phyloP scores from a whole-genome alignment of 2,797 vertebrate species.

The Bovichtus diacanthus region DNA sequence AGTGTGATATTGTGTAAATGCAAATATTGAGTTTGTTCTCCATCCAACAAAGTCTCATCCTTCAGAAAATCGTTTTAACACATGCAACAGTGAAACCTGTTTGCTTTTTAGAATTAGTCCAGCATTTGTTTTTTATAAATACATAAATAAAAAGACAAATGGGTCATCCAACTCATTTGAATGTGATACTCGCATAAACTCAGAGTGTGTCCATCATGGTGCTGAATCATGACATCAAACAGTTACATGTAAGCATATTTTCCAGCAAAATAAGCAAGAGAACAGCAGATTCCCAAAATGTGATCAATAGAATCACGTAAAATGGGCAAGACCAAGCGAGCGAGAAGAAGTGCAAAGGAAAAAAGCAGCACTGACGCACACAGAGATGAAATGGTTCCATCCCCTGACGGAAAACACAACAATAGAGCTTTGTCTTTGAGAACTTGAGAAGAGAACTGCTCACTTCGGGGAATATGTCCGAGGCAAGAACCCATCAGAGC shows the following conservation, averaged over 20 bases:
- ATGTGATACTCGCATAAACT: conserved; percentile 15
- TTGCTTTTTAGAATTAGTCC: conserved; percentile 16
- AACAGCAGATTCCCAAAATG: conserved; percentile 52
- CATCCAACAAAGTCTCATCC: not conserved
- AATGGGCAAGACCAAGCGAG: conserved; percentile 42
- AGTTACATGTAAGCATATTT: conserved; percentile 39
- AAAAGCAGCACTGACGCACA: conserved; percentile 62
- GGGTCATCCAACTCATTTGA: conserved; percentile 10
- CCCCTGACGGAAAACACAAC: conserved; percentile 58
- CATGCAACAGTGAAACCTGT: conserved; percentile 2
- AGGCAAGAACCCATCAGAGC: conserved; percentile 37
- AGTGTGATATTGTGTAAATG: not conserved
- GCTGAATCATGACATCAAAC: conserved; percentile 15
- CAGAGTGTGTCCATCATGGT: conserved; percentile 27
- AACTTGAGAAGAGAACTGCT: conserved; percentile 58
- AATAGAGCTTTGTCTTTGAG: conserved; percentile 70
- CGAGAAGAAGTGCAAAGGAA: conserved; percentile 43
- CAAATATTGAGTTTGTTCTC: conserved; percentile 1
- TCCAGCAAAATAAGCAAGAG: conserved; percentile 36
- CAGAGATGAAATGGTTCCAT: conserved; percentile 68
- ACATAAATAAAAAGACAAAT: conserved; percentile 13
- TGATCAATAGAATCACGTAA: conserved; percentile 62
- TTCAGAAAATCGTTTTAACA: not conserved
- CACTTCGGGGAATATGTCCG: conserved; percentile 29
- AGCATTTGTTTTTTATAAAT: not conserved